A percentile compares a stretch with the other conserved stretches of the same genome.
These are phyloP conservation scores for Mycalesis mineus DNA, from an alignment of 2,888 invertebrate genomes.

Conservation along the genomic window DNA sequence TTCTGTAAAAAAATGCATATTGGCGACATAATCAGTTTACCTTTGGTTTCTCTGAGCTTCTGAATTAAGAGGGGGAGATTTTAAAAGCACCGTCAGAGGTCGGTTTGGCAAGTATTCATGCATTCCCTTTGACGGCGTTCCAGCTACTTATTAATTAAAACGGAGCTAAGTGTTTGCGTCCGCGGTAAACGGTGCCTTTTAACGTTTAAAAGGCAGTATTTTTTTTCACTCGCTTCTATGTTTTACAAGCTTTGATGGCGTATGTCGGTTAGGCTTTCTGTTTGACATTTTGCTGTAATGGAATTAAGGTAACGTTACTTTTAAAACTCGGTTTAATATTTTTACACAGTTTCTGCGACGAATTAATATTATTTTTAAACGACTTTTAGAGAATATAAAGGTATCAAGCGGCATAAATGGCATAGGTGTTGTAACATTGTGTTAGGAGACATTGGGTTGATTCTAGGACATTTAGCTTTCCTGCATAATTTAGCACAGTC, in stretches of 20 bases:
- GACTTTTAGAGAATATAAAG: too few relatives aligned
- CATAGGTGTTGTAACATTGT: too few relatives aligned
- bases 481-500: too few relatives aligned
- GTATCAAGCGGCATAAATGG: too few relatives aligned
- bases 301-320: constrained; percentile 46
- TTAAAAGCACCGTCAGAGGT: constrained; percentile 72
- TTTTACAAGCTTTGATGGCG: constrained; percentile 67
- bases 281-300: constrained; percentile 58
- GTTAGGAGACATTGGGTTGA: too few relatives aligned
- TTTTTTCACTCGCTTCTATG: constrained; percentile 55
- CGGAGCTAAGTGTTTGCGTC: constrained; percentile 76
- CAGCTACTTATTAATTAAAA: constrained; percentile 77
- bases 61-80: constrained; percentile 68
- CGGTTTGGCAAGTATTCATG: constrained; percentile 72
- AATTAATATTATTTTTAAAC: too few relatives aligned
- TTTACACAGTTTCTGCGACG: neutral
- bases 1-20: constrained; percentile 57
- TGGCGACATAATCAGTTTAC: constrained; percentile 72
- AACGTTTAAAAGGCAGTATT: constrained; percentile 67
- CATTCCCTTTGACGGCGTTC: constrained; percentile 77
- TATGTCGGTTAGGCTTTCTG: constrained; percentile 67
- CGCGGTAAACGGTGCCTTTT: constrained; percentile 77
- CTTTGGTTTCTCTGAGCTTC: constrained; percentile 68
- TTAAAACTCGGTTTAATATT: constrained; percentile 30
- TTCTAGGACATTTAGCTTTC: too few relatives aligned